These are phyloP conservation scores for Diabrotica balteata DNA, from an alignment of 2,888 invertebrate genomes.

Conservation along the genomic window DNA sequence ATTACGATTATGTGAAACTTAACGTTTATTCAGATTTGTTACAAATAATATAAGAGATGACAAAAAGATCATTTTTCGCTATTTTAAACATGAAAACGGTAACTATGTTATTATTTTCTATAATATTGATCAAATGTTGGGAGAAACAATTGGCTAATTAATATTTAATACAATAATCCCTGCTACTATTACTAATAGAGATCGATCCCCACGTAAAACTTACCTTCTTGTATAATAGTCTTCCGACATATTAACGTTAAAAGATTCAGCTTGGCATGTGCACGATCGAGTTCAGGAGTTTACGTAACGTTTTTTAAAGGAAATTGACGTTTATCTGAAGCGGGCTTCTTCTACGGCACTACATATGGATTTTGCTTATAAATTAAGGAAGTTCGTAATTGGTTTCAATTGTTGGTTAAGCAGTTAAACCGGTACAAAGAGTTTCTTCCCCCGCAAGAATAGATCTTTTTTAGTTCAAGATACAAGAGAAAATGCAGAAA, in stretches of 20 bases:
- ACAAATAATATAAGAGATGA: too few species aligned
- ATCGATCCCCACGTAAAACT: slow-evolving; percentile 3
- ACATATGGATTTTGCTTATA: slow-evolving; percentile 11
- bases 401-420: not conserved
- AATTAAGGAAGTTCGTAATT: slow-evolving; percentile 2
- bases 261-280: slow-evolving; percentile 16
- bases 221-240: not conserved
- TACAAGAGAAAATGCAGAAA: too few species aligned
- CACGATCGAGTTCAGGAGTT: slow-evolving; percentile 12
- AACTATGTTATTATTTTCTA: too few species aligned
- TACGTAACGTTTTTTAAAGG: slow-evolving; percentile 11
- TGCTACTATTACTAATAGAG: not conserved
- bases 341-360: slow-evolving; percentile 9
- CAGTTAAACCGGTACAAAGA: too few species aligned
- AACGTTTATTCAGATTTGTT: too few species aligned
- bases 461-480: too few species aligned
- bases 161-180: not conserved
- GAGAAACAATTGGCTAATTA: not conserved
- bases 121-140: too few species aligned
- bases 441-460: too few species aligned
- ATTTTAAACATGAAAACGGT: too few species aligned
- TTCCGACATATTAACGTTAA: slow-evolving; percentile 13
- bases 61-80: too few species aligned
- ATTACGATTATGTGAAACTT: too few species aligned
- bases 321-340: slow-evolving; percentile 6